A percentile compares a stretch with the other conserved stretches of the same genome.
phyloP scores from a whole-genome alignment of 23 tunicate genomes.

The Styela plicata region DNA sequence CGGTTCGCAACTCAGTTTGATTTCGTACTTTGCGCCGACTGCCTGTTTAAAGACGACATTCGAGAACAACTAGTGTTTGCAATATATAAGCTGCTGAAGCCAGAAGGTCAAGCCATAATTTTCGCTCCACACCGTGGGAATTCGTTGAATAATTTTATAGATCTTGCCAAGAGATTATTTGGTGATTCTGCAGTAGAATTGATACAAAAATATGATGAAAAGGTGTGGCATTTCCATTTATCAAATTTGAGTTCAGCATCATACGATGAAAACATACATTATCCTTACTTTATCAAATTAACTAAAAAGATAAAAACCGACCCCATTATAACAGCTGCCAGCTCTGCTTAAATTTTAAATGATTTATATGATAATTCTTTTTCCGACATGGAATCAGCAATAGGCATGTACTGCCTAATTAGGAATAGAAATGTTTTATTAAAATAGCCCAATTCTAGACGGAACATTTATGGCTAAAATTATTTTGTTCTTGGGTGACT shows the following conservation, averaged over 20 bases:
- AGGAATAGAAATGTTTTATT: no score
- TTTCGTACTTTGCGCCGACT: conserved; percentile 50
- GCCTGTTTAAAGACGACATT: conserved; percentile 53
- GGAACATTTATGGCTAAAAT: no score
- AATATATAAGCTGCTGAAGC: conserved; percentile 34
- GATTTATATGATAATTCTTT: no score
- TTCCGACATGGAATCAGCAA: no score
- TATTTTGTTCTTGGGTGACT: no score
- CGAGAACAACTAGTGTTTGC: conserved; percentile 30
- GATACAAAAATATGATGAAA: conserved; percentile 18
- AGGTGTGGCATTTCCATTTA: conserved; percentile 6
- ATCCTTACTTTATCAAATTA: neutral
- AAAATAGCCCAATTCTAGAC: no score
- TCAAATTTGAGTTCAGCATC: neutral
- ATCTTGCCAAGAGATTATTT: conserved; percentile 3
- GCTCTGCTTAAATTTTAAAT: neutral
- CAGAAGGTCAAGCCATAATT: conserved; percentile 46
- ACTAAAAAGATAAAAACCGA: neutral
- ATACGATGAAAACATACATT: conserved; percentile 17
- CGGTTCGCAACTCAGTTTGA: neutral
- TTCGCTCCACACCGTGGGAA: conserved; percentile 68
- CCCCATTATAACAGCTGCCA: neutral
- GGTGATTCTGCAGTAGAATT: neutral
- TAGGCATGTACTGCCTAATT: no score
- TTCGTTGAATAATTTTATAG: conserved; percentile 17